Base-by-base conservation (phyloP, 2,797 vertebrate genomes). In the Parambassis ranga region DNA sequence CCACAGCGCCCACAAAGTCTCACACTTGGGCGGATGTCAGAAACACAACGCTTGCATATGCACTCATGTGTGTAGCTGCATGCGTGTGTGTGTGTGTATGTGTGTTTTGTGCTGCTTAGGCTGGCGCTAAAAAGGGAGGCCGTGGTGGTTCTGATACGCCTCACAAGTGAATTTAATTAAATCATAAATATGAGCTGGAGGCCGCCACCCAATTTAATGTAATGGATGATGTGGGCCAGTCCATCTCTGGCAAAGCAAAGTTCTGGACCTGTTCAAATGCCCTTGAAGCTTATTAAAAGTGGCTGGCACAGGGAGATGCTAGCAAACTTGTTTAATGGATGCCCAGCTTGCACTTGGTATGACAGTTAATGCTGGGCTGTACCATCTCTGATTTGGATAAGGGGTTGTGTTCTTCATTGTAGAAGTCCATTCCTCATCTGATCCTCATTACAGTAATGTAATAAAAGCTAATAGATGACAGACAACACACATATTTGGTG, bases 231-330 rank as follows among this genome's bases (percentile, higher is more conserved):
- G 87, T 91, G 90, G 90, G 91, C 91, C 89, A 89, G 90, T 92
- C 90, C 88, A 87, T 89, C 90, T 86, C 86, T 92, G 91, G 89
- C 90, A 92, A 89, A 79, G 88, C 86, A 82, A 90, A 88, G 89
- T 90, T 90, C 89, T 93, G 92, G 91, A 92, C 89, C 82, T 65
- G 72, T 88, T 90, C 82, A 86, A 91, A 92, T 92, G 90, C 92
- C 91, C 92, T 92, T 93, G 91, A 92, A 92, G 91, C 91, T 92
- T 93, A 92, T 92, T 92, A 92, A 92, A 92, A 92, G 89, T 90
- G 89, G 63, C 85, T 92, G 91, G 91, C 92, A 92, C 81, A 33
- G 74, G 80, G 80, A 90, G 86, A 89, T 68, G 85, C 85, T 84
- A 82, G 88, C 90, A 86, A 91, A 89, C 83, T 90, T 89, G 89